phyloP scores from a whole-genome alignment of 2,888 invertebrate genomes.

The Drosophila nr. perissopoda region DNA sequence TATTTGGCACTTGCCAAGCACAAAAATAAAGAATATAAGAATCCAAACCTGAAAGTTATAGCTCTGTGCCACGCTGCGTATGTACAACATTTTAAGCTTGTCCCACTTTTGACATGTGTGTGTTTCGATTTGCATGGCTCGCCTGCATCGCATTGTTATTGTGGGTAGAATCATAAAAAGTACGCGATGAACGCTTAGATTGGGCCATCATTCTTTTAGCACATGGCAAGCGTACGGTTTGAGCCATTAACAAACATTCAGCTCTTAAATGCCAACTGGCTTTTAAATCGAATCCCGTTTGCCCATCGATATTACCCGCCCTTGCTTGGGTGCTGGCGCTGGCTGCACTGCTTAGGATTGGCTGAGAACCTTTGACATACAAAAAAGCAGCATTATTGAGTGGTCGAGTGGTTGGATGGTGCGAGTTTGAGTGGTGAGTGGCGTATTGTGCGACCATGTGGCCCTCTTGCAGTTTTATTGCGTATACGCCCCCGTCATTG shows the following conservation, averaged over 20 bases:
- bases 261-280: constrained; percentile 46
- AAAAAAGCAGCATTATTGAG: constrained; percentile 59
- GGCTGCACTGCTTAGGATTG: constrained; percentile 55
- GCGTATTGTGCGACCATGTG: constrained; percentile 38
- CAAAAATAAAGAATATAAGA: not conserved
- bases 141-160: constrained; percentile 29
- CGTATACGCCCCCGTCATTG: constrained; percentile 63
- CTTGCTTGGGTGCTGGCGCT: not conserved
- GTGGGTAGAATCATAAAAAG: constrained; percentile 46
- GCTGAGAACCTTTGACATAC: constrained; percentile 68
- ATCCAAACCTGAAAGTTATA: constrained; percentile 34
- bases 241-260: constrained; percentile 51
- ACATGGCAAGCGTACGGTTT: constrained; percentile 11
- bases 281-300: constrained; percentile 50
- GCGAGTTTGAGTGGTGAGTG: constrained; percentile 2
- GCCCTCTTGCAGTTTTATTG: constrained; percentile 66
- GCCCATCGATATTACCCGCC: constrained; percentile 11
- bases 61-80: constrained; percentile 40
- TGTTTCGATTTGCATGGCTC: constrained; percentile 44
- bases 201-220: constrained; percentile 31
- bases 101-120: constrained; percentile 36
- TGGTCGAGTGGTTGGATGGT: constrained; percentile 1
- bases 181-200: constrained; percentile 20
- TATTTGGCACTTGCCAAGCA: constrained; percentile 34
- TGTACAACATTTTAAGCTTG: constrained; percentile 49